phyloP scores from a whole-genome alignment of 2,113 vertebrate species.

The Boulengeromyrus knoepffleri region DNA sequence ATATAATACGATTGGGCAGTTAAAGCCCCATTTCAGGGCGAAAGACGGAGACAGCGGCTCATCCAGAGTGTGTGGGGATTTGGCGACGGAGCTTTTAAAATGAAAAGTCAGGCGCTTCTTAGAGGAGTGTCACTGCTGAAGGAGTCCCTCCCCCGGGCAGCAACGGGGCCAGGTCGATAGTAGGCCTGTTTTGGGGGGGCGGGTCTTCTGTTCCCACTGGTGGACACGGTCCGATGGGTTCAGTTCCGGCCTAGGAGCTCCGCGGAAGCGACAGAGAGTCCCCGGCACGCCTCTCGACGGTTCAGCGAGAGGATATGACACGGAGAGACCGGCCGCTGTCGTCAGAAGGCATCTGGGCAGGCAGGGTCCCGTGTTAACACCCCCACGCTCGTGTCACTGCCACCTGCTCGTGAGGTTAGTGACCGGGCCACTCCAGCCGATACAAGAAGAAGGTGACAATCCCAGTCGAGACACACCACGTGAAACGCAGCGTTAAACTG shows the following conservation, averaged over 20 bases:
- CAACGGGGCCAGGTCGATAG: neutral
- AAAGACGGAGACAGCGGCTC: neutral
- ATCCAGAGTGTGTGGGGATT: neutral
- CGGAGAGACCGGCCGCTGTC: neutral
- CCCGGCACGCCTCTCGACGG: neutral
- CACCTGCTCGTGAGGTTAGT: constrained; percentile 26
- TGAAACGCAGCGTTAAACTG: constrained; percentile 11
- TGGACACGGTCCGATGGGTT: neutral
- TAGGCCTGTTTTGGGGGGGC: neutral
- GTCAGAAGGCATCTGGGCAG: neutral
- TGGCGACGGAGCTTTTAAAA: neutral
- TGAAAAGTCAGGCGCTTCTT: neutral
- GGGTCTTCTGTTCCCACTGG: neutral
- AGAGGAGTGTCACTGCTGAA: neutral
- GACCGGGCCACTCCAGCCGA: neutral
- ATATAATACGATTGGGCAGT: neutral
- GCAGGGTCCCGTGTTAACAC: neutral
- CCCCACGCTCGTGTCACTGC: constrained; percentile 6
- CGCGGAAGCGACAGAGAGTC: neutral
- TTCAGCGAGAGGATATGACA: neutral
- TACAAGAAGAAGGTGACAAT: constrained; percentile 9
- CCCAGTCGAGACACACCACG: neutral
- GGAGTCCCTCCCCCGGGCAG: neutral
- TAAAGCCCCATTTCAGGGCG: neutral
- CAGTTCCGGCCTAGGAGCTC: neutral